Evolutionary conservation across 2,113 vertebrate species (phyloP), one percentile per base, ranked within the genome.

Genomic region (Beaufortia kweichowensis): DNA sequence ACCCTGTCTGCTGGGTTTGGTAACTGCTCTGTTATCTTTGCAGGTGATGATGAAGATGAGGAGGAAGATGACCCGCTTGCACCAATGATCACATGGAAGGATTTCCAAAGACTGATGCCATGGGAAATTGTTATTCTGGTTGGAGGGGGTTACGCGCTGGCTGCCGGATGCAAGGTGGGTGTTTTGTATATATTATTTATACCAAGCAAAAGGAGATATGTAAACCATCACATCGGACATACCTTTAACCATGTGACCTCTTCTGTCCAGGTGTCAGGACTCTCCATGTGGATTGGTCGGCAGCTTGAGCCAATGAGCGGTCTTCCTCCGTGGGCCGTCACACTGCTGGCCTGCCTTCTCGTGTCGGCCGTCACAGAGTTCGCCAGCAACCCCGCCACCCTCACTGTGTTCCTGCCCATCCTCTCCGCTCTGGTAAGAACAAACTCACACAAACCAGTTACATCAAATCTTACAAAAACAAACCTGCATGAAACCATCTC

Each of bases 81-180:
- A 50, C 94, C 96, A 5, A 98, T 99, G 89, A 96, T 99, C 83
- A 98, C 94, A 0, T 99, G 97, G 97, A 97, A 97, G 80, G 97
- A 99, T 88, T 99, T 99, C 81, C 96, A 98, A 91, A 96, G 90
- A 83, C 94, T 97, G 71, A 99, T 99, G 97, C 97, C 97, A 2
- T 99, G 97, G 97, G 97, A 99, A 87, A 98, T 98, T 1, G 96
- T 98, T 55, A 95, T 99, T 78, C 89, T 99, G 81, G 97, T 99
- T 56, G 97, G 97, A 78, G 97, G 96, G n/a, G 97, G 97, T 59
- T 99, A 98, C 0, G 96, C 96, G 0, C 90, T 99, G 82, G 97
- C 97, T 41, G 96, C 97, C 33, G 97, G 97, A 60, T 98, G 96
- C 88, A 98, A 98, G 96, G 97, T 98, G 88, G 2, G 59, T 4